Percentiles rank a stretch among this genome's conserved stretches.
These are phyloP conservation scores for Limnothrissa miodon DNA, from an alignment of 2,113 vertebrate genomes.

Conservation along the genomic window DNA sequence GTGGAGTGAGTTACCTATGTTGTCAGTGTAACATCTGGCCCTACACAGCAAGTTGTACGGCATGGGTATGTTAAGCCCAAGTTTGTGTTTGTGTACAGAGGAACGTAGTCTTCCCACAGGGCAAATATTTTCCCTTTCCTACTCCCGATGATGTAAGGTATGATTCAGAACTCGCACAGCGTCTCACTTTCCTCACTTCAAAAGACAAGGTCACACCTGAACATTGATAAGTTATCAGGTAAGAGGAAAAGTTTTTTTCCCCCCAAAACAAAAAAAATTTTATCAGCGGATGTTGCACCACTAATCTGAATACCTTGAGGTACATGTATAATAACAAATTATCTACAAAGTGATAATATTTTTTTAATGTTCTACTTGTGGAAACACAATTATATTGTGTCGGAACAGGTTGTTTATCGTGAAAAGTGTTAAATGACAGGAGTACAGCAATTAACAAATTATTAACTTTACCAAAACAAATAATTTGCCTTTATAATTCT, in stretches of 20 bases:
- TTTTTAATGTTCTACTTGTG: not conserved
- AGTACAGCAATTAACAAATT: not conserved
- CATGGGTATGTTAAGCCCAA: not conserved
- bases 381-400: not conserved
- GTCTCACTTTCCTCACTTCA: constrained; percentile 27
- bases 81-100: constrained; percentile 28
- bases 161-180: constrained; percentile 21
- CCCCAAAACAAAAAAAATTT: too few relatives aligned
- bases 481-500: not conserved
- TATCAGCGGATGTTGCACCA: too few relatives aligned
- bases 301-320: not conserved
- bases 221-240: constrained; percentile 53
- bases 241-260: constrained; percentile 22
- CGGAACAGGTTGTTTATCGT: constrained; percentile 2
- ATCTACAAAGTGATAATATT: not conserved
- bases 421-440: not conserved
- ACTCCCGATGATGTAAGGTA: constrained; percentile 24
- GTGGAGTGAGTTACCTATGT: not conserved
- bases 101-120: constrained; percentile 26
- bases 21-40: not conserved
- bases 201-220: constrained; percentile 54
- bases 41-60: not conserved
- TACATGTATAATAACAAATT: not conserved
- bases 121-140: constrained; percentile 42
- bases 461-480: constrained; percentile 17